Conservation (phyloP, 2,888 invertebrate species). For the Stenodera caucasica region DNA sequence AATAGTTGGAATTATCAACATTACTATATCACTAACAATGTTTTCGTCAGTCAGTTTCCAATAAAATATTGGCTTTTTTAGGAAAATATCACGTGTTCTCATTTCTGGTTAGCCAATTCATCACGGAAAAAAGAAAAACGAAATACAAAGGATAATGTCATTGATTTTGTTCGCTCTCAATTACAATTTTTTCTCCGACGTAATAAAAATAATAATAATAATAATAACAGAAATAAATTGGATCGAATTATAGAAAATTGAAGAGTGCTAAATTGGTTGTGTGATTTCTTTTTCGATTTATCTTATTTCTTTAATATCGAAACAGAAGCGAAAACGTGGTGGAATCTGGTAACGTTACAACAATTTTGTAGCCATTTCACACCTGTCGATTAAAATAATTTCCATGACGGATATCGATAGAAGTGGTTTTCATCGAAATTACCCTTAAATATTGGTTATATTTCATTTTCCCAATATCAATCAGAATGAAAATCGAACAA, state of each 20-base stretch:
- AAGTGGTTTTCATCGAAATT: neutral
- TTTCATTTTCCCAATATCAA: too few relatives aligned
- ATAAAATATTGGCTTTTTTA: conserved; percentile 13
- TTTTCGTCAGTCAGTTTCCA: conserved; percentile 31
- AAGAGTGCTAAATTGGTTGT: neutral
- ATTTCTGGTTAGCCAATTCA: too few relatives aligned
- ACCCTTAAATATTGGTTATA: too few relatives aligned
- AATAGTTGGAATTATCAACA: conserved; percentile 39
- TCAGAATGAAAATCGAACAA: too few relatives aligned
- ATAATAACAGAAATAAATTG: conserved; percentile 1
- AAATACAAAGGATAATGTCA: neutral
- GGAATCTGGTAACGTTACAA: neutral
- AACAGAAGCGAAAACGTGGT: neutral
- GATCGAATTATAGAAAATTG: conserved; percentile 4
- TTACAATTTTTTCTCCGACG: neutral
- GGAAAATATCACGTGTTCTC: conserved; percentile 31
- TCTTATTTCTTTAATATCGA: neutral
- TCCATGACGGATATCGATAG: conserved; percentile 12
- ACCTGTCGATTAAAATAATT: conserved; percentile 28
- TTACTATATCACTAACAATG: conserved; percentile 31
- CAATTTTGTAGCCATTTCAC: conserved; percentile 20
- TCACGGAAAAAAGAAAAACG: too few relatives aligned
- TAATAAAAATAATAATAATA: neutral
- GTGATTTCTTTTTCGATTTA: neutral
- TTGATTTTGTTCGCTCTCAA: neutral